A percentile compares a stretch with the other conserved stretches of the same genome.
Conservation (phyloP, 2,113 vertebrate genomes). For the Bubalus kerabau region DNA sequence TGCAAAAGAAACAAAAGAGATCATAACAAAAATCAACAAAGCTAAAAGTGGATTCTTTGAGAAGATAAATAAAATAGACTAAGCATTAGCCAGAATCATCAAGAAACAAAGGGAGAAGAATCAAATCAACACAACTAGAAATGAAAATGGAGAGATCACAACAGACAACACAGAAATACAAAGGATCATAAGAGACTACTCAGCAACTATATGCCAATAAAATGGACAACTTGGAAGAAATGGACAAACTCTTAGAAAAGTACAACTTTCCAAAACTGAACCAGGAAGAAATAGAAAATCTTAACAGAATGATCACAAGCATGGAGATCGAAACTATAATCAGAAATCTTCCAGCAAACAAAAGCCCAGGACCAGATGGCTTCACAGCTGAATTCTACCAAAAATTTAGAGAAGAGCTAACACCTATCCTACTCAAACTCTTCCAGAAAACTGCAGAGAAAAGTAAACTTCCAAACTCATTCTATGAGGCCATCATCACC, state of each 20-base stretch:
- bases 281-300: not conserved
- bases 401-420: not conserved
- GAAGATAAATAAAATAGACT: not conserved
- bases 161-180: not conserved
- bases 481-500: not conserved
- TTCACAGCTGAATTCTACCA: not conserved
- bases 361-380: not conserved
- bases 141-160: not conserved
- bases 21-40: not conserved
- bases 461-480: not conserved
- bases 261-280: not conserved
- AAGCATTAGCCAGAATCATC: not conserved
- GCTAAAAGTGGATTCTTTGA: not conserved
- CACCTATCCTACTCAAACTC: not conserved
- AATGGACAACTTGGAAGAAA: not conserved
- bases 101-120: not conserved
- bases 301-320: not conserved
- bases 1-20: not conserved
- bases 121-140: not conserved
- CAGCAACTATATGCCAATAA: not conserved
- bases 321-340: fast-evolving
- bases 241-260: not conserved
- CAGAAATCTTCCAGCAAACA: not conserved
- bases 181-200: not conserved
- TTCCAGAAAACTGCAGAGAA: not conserved